Evolutionary conservation across 2,888 invertebrate genomes (phyloP).

Genomic region (Morinoia aosen): DNA sequence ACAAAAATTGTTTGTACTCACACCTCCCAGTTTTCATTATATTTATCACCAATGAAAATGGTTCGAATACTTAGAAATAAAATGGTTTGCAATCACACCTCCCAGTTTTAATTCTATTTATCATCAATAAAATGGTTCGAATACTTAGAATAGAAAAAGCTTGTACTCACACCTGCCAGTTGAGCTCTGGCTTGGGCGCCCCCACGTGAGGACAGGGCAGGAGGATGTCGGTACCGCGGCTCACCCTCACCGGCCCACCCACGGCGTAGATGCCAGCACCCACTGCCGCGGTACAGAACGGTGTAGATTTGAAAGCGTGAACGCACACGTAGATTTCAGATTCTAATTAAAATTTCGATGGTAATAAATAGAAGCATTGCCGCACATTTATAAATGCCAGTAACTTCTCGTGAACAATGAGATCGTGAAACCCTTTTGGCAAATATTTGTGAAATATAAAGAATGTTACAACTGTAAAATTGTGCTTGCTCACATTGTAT

Average conservation of each 20-base stretch:
- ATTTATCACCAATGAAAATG: no score
- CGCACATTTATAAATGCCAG: no score
- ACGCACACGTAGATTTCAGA: background rate
- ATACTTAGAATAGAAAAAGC: background rate
- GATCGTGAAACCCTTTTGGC: no score
- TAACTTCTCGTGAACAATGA: no score
- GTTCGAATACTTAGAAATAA: background rate
- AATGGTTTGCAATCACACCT: no score
- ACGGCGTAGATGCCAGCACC: slow-evolving; percentile 63
- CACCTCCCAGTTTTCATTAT: background rate
- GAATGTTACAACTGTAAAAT: no score
- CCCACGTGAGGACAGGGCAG: slow-evolving; percentile 66
- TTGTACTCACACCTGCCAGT: slow-evolving; percentile 42
- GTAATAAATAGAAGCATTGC: no score
- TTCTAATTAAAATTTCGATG: background rate
- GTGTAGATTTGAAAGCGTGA: no score
- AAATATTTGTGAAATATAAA: no score
- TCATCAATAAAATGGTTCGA: background rate
- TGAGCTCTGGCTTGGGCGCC: slow-evolving; percentile 44
- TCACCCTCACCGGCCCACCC: slow-evolving; percentile 60
- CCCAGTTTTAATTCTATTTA: no score
- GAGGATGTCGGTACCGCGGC: slow-evolving; percentile 62
- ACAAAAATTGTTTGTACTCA: no score
- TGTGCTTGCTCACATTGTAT: no score
- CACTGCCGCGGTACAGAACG: slow-evolving; percentile 53